phyloP scores from a whole-genome alignment of 2,888 invertebrate species.

The Latheticus oryzae region DNA sequence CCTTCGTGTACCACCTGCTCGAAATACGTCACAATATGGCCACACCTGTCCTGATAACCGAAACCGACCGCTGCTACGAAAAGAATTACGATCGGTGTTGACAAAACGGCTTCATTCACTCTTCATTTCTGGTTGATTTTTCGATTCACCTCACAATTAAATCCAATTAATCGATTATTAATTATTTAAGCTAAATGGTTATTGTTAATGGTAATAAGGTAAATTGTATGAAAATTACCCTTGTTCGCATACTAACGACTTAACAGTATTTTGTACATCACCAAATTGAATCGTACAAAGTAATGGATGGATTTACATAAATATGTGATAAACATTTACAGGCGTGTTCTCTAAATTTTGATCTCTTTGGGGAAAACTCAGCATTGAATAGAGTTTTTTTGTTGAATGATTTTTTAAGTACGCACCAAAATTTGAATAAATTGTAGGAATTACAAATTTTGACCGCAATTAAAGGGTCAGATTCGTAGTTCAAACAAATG shows the following conservation, averaged over 20 bases:
- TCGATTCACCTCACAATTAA: constrained; percentile 18
- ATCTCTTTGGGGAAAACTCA: too few relatives aligned
- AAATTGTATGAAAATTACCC: constrained; percentile 36
- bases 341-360: constrained; percentile 15
- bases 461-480: constrained; percentile 10
- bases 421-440: constrained; percentile 1
- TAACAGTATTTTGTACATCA: constrained; percentile 8
- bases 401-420: constrained; percentile 1
- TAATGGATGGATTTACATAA: constrained; percentile 33
- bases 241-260: constrained; percentile 32
- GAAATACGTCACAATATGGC: constrained; percentile 33
- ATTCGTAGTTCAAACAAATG: too few relatives aligned
- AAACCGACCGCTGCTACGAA: constrained; percentile 31
- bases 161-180: constrained; percentile 13
- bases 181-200: constrained; percentile 33
- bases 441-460: constrained; percentile 5
- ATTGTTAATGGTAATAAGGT: constrained; percentile 32
- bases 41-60: constrained; percentile 42
- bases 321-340: constrained; percentile 30
- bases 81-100: constrained; percentile 30
- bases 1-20: constrained; percentile 37
- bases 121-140: too few relatives aligned
- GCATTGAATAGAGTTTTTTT: constrained; percentile 3
- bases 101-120: constrained; percentile 31
- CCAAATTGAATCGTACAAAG: constrained; percentile 15